Percentiles rank a stretch among this genome's conserved stretches.
These are phyloP conservation scores for Lutjanus erythropterus DNA, from an alignment of 2,113 vertebrate genomes.

Conservation along the genomic window DNA sequence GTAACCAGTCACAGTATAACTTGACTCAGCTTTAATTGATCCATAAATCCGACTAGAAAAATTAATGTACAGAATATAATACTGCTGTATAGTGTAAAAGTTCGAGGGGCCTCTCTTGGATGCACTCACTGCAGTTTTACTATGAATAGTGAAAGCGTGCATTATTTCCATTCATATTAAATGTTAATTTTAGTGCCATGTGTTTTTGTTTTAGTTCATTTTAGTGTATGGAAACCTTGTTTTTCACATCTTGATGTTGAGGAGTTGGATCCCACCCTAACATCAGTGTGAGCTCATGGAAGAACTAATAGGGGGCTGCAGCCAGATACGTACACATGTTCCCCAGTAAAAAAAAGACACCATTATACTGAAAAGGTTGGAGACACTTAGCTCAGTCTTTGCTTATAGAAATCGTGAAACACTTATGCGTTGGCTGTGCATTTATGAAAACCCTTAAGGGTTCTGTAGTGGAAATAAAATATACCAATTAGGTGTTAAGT, in stretches of 20 bases:
- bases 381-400: slow-evolving; percentile 30
- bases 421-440: slow-evolving; percentile 13
- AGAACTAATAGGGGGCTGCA: slow-evolving; percentile 56
- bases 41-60: background rate
- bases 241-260: slow-evolving; percentile 42
- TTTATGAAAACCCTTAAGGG: slow-evolving; percentile 11
- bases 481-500: slow-evolving; percentile 35
- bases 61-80: background rate
- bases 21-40: slow-evolving; percentile 1
- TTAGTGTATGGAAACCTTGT: slow-evolving; percentile 35
- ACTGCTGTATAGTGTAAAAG: background rate
- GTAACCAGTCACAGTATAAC: background rate
- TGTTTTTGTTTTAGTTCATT: slow-evolving; percentile 60
- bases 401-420: slow-evolving; percentile 35
- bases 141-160: slow-evolving; percentile 10
- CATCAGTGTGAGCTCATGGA: slow-evolving; percentile 73
- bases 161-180: slow-evolving; percentile 43
- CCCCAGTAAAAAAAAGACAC: slow-evolving; percentile 19
- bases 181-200: slow-evolving; percentile 34
- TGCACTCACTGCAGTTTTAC: slow-evolving; percentile 1
- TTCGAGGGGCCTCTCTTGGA: slow-evolving; percentile 19
- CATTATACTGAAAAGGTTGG: slow-evolving; percentile 31
- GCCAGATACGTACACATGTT: slow-evolving; percentile 45
- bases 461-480: slow-evolving; percentile 33
- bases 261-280: slow-evolving; percentile 51